phyloP scores from a whole-genome alignment of 2,888 invertebrate species.

The Athalia cordata region DNA sequence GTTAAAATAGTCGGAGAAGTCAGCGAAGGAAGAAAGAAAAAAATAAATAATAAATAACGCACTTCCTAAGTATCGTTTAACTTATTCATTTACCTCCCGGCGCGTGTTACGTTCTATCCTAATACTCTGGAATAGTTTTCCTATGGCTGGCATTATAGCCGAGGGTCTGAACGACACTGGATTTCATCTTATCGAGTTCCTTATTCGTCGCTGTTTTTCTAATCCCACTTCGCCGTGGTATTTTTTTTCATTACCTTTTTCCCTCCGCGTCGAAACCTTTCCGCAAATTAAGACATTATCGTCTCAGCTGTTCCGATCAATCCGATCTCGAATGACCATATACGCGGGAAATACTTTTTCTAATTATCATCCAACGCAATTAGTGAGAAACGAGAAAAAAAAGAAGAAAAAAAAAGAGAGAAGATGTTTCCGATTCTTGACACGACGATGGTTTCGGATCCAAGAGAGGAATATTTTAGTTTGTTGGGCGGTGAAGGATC shows the following conservation, averaged over 20 bases:
- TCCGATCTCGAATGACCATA: background rate
- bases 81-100: slow-evolving; percentile 26
- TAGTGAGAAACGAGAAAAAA: background rate
- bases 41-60: slow-evolving; percentile 19
- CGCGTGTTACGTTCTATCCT: slow-evolving; percentile 4
- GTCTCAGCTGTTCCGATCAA: background rate
- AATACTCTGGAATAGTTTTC: slow-evolving; percentile 31
- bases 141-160: background rate
- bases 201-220: background rate
- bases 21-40: background rate
- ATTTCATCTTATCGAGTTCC: background rate
- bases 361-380: no score
- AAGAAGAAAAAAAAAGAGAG: background rate
- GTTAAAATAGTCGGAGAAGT: slow-evolving; percentile 21
- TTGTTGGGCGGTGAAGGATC: slow-evolving; percentile 4
- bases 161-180: background rate
- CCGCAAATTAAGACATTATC: background rate
- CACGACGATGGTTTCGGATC: background rate
- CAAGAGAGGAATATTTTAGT: slow-evolving; percentile 9
- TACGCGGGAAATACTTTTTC: no score
- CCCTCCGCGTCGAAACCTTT: slow-evolving; percentile 18
- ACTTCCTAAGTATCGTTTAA: slow-evolving; percentile 18
- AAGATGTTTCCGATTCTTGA: background rate
- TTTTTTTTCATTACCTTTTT: background rate
- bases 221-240: slow-evolving; percentile 17